Conservation (phyloP, 2,888 invertebrate genomes). For the Rhaphigaster nebulosa region DNA sequence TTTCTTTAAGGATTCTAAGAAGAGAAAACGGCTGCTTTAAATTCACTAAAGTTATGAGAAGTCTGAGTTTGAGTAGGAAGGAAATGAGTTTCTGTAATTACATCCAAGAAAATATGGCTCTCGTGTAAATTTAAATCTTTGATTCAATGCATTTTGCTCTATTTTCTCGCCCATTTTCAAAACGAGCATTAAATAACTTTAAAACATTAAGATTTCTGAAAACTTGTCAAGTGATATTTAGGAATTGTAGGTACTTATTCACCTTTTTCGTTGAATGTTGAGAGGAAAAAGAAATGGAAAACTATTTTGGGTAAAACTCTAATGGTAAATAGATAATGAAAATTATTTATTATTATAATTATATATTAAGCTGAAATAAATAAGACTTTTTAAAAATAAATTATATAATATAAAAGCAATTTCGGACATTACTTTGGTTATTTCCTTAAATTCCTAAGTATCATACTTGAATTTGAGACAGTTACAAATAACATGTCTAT, state of each 20-base stretch:
- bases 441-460: too few species aligned
- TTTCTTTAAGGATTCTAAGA: background rate
- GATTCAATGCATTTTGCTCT: background rate
- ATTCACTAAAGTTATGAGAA: background rate
- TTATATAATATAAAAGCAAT: too few species aligned
- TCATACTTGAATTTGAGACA: too few species aligned
- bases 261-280: background rate
- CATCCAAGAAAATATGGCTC: background rate
- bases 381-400: too few species aligned
- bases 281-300: too few species aligned
- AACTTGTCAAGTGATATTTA: background rate
- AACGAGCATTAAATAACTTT: too few species aligned
- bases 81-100: constrained; percentile 6
- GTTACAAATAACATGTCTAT: too few species aligned
- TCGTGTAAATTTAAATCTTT: background rate
- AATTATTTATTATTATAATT: too few species aligned
- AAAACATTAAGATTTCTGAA: too few species aligned
- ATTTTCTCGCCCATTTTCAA: too few species aligned
- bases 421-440: too few species aligned
- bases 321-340: background rate
- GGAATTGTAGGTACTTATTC: background rate
- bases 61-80: background rate
- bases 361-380: too few species aligned
- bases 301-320: background rate
- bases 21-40: background rate